These are phyloP conservation scores for Petrocephalus schoutedeni DNA, from an alignment of 2,797 vertebrate genomes.

Conservation along the genomic window DNA sequence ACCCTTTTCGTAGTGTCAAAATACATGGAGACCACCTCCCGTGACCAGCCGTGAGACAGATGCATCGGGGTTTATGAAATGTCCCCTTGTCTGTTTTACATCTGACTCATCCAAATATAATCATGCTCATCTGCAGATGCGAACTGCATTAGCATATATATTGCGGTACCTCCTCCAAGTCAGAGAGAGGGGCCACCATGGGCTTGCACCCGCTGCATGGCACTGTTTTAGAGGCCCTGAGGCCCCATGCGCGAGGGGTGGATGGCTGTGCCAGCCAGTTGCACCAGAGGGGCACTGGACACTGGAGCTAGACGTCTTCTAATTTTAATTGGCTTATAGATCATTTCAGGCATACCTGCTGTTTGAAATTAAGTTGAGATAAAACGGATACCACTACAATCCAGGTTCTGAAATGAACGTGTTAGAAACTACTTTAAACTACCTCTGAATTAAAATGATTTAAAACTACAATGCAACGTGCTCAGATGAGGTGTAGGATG, in stretches of 20 bases:
- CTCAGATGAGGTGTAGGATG: background rate
- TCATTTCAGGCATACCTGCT: background rate
- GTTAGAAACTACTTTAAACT: background rate
- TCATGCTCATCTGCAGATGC: slow-evolving; percentile 39
- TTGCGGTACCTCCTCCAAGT: slow-evolving; percentile 31
- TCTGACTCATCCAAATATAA: slow-evolving; percentile 29
- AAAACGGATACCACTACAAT: background rate
- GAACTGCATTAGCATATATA: slow-evolving; percentile 45
- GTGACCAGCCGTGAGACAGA: slow-evolving; percentile 24
- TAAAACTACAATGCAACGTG: background rate
- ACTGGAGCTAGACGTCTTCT: background rate
- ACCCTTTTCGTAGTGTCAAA: background rate
- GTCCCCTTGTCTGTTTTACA: background rate
- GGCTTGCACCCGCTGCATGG: slow-evolving; percentile 25
- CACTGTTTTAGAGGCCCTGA: slow-evolving; percentile 20
- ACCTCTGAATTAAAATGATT: background rate
- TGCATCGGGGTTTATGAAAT: slow-evolving; percentile 23
- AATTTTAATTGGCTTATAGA: background rate
- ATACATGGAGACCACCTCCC: slow-evolving; percentile 10
- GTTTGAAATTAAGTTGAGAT: background rate
- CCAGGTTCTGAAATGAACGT: background rate
- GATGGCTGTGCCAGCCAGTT: background rate
- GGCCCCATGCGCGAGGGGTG: background rate
- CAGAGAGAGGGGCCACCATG: slow-evolving; percentile 27
- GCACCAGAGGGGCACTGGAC: background rate